Base-by-base conservation (phyloP, 2,888 invertebrate species). In the Venustoraphidia nigricollis region DNA sequence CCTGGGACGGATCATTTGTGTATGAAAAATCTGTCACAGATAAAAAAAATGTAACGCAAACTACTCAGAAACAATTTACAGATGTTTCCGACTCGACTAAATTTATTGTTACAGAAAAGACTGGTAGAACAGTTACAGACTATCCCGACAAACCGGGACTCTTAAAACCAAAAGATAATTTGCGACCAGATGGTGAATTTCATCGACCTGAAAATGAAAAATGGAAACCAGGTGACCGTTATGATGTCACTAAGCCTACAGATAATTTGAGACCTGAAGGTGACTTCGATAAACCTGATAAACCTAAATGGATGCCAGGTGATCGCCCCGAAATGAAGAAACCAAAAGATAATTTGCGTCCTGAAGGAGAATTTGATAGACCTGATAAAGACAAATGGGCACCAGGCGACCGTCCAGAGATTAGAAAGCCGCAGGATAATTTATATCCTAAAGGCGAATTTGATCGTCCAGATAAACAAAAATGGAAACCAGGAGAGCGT, bases 261-360 rank as follows among this genome's bases (percentile, higher is more conserved):
- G 76, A 76, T 54, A 75, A 76, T 57, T 59, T 76, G n/a, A 65
- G 65, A 46, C 68, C 72, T 8, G 80, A 78, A 58, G 79, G 80
- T 1, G 75, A 79, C 1, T 76, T 77, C 52, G 69, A 71, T 46
- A 41, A 62, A 56, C 68, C 67, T n/a, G 46, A 65, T 63, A 48
- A 65, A 64, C 45, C 61, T 62, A 10, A 65, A 64, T 53, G 61
- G 64, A 40, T 68, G 64, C 51, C 62, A 56, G 56, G 60, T 39
- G 70, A 70, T 36, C 60, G 70, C 49, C 60, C 60, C 1, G 53
- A 60, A 37, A 60, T 56, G n/a, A 66, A 57, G 46, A 59, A 54
- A 44, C 68, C 64, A 1, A 58, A 61, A 37, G 76, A 75, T 54
- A 74, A 75, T 59, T 55, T 75, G 17, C 61, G 57, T 50, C 66